Conservation (phyloP, 2,797 vertebrate genomes). For the Menidia menidia region DNA sequence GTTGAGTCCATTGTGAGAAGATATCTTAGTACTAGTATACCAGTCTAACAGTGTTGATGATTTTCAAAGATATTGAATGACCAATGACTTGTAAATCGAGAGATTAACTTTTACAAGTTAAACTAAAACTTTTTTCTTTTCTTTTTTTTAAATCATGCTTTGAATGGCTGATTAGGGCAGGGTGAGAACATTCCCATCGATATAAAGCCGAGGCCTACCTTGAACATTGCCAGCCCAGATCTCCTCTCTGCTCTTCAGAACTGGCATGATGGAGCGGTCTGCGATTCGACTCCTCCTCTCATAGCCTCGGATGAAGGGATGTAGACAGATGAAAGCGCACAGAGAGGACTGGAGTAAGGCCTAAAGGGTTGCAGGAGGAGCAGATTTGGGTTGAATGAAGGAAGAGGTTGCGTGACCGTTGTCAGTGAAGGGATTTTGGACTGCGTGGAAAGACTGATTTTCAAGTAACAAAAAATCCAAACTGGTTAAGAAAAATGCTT, state of each 20-base stretch:
- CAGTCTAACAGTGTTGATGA: neutral
- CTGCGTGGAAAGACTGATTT: constrained; percentile 22
- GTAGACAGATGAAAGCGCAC: constrained; percentile 76
- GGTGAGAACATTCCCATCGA: neutral
- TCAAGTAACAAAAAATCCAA: constrained; percentile 28
- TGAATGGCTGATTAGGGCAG: no score
- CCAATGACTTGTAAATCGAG: no score
- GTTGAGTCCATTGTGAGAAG: no score
- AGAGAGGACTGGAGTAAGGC: constrained; percentile 53
- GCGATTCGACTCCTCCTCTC: constrained; percentile 84
- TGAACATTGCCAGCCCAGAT: constrained; percentile 88
- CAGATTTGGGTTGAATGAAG: constrained; percentile 18
- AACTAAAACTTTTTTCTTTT: no score
- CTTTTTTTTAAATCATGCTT: no score
- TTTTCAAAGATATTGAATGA: neutral
- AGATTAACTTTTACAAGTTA: no score
- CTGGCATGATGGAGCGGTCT: constrained; percentile 88
- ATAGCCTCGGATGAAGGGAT: constrained; percentile 86
- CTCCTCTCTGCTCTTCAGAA: constrained; percentile 85
- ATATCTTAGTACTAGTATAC: no score
- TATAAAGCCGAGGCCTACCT: constrained; percentile 75
- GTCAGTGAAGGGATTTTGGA: neutral
- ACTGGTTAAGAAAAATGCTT: constrained; percentile 12
- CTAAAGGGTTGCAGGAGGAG: constrained; percentile 23
- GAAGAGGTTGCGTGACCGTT: constrained; percentile 6